These are phyloP conservation scores for Muscidifurax raptorellus DNA, from an alignment of 1,140 invertebrate genomes.

Conservation along the genomic window DNA sequence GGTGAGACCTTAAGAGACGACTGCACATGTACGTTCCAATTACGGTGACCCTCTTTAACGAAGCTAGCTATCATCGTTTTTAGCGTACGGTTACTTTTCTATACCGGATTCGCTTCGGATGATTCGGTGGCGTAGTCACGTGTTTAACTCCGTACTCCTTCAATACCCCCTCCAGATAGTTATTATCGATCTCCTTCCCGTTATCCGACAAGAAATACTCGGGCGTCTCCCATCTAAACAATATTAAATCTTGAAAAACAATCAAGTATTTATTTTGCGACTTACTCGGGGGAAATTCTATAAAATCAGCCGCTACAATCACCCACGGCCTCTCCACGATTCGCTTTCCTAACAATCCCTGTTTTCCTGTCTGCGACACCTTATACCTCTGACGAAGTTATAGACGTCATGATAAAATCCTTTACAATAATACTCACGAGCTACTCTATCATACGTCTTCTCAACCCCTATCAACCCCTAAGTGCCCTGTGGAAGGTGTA, in stretches of 20 bases:
- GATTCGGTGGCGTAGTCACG: constrained; percentile 65
- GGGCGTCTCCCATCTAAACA: constrained; percentile 31
- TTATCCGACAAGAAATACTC: constrained; percentile 35
- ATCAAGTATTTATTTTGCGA: background rate
- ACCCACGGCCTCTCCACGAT: background rate
- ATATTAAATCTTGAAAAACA: background rate
- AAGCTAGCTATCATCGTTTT: constrained; percentile 65
- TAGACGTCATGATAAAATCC: background rate
- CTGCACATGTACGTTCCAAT: constrained; percentile 65
- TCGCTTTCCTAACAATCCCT: background rate
- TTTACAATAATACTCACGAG: background rate
- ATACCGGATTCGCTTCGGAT: constrained; percentile 69
- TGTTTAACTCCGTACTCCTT: constrained; percentile 51
- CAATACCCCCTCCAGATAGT: background rate
- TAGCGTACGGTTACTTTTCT: constrained; percentile 68
- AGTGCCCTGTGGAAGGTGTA: background rate
- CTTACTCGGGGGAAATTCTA: too few species aligned
- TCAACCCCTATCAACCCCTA: background rate
- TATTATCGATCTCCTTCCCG: constrained; percentile 62
- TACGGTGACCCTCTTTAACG: constrained; percentile 64
- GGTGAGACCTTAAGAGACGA: background rate
- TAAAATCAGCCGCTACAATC: background rate
- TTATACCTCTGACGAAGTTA: background rate
- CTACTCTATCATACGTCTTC: background rate
- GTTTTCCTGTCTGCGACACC: too few species aligned